Evolutionary conservation across 2,113 vertebrate species (phyloP).

Genomic region (Psammodynastes pulverulentus): DNA sequence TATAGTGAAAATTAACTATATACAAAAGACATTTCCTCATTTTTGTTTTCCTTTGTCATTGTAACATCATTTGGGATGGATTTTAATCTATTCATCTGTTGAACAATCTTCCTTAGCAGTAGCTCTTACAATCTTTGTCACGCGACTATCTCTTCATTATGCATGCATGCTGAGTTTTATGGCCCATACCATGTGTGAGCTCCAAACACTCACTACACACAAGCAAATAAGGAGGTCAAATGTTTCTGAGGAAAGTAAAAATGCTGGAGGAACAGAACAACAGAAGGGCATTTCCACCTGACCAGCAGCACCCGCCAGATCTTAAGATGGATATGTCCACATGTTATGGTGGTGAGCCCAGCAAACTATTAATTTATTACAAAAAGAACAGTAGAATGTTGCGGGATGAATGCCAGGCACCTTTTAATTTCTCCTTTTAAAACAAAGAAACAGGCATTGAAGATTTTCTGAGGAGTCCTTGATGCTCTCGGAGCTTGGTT

Average conservation of each 20-base stretch:
- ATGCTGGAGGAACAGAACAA: conserved; percentile 47
- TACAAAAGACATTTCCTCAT: conserved; percentile 45
- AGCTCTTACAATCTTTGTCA: conserved; percentile 59
- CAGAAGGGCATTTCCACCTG: conserved; percentile 49
- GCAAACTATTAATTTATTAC: not conserved
- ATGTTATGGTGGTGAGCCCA: not conserved
- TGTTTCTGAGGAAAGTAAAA: conserved; percentile 48
- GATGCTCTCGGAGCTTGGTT: not conserved
- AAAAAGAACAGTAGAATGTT: not conserved
- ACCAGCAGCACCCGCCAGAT: not conserved
- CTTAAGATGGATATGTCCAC: not conserved
- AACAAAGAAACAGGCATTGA: not conserved
- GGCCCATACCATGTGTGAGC: conserved; percentile 59
- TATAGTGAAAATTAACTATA: conserved; percentile 24
- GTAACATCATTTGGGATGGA: conserved; percentile 51
- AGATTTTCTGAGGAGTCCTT: not conserved
- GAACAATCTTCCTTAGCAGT: conserved; percentile 53
- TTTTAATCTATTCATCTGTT: conserved; percentile 50
- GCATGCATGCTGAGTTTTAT: conserved; percentile 67
- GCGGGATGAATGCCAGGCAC: not conserved
- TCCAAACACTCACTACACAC: conserved; percentile 50
- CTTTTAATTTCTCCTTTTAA: not conserved
- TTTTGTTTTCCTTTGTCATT: conserved; percentile 57
- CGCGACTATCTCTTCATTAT: conserved; percentile 63
- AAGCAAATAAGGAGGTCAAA: conserved; percentile 56